Conservation (phyloP, 2,113 vertebrate genomes). For the Rhizomys pruinosus region DNA sequence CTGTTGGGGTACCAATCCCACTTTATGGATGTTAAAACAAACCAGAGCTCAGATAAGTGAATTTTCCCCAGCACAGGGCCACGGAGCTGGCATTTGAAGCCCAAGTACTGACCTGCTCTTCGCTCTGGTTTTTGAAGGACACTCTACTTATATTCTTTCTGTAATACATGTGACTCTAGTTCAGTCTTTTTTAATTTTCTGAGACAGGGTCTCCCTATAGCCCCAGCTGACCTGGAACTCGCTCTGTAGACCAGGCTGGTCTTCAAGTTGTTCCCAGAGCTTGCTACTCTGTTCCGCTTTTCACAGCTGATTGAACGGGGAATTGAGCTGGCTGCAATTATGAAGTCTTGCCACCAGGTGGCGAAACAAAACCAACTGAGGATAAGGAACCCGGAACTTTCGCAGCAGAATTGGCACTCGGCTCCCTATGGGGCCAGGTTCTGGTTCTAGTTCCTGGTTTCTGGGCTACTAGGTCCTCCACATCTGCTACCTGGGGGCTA, state of each 20-base stretch:
- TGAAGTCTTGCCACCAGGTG: conserved; percentile 69
- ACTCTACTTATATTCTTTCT: neutral
- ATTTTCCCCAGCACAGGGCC: neutral
- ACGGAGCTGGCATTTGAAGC: neutral
- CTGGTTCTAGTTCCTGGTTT: neutral
- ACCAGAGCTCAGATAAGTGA: neutral
- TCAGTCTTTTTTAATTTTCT: too few species aligned
- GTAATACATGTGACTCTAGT: neutral
- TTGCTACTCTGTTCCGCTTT: neutral
- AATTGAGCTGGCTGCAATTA: neutral
- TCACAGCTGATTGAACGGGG: neutral
- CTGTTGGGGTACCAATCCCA: neutral
- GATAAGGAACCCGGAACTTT: fast-evolving
- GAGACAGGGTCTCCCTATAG: too few species aligned
- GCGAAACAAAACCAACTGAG: conserved; percentile 56
- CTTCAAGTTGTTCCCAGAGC: neutral
- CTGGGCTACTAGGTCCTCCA: neutral
- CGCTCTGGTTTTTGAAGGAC: conserved; percentile 89
- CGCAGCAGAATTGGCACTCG: too few species aligned
- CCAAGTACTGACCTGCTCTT: conserved; percentile 86
- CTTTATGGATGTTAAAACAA: neutral
- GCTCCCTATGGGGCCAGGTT: too few species aligned
- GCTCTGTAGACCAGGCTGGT: too few species aligned
- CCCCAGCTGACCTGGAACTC: too few species aligned
- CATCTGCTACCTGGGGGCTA: neutral